Base-by-base conservation (phyloP, 1,140 invertebrate genomes). In the Copidosoma floridanum region DNA sequence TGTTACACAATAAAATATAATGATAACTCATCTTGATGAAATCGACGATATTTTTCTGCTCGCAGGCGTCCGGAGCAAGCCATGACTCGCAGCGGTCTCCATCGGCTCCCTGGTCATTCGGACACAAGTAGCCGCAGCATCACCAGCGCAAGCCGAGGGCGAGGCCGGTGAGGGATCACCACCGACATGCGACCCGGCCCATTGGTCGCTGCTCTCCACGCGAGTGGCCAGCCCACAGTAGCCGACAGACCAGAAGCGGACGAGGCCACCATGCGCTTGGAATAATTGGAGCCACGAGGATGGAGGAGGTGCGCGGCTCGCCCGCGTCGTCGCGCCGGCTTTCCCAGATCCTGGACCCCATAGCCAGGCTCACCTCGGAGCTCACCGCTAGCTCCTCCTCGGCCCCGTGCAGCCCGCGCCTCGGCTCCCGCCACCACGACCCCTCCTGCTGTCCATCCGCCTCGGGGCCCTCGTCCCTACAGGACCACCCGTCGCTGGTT, bases 291-390 rank as follows among this genome's bases (percentile, higher is more conserved):
- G 40, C 18, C 14, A 40, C 16, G 18, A 55, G 32, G 40, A 80
- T 80, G 78, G 78, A 80, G 63, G 77, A 80, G 64, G 71, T 75
- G 68, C 75, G 75, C 29, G 70, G 71, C 23, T 72, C 76, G 23
- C 78, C 81, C 69, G 83, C 83, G 69, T 32, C 29, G 29, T 32
- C 29, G 29, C 81, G 86, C 66, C 84, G 89, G 65, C 78, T 91
- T 69, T 91, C 89, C 71, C 88, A 90, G 81, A 89, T 90, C 63
- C 89, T 90, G 71, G 89, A 91, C 80, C 88, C 88, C 65, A 83
- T 90, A 65, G 84, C 87, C 53, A 81, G 88, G 69, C 78, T 90
- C 44, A 84, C 85, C 23, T 72, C 73, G 53, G 77, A 80, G 61
- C 73, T 78, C 61, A 71, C 72, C 55, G 75, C 70, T 82, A 88